phyloP scores from a whole-genome alignment of 2,113 vertebrate genomes.

The Lota lota region DNA sequence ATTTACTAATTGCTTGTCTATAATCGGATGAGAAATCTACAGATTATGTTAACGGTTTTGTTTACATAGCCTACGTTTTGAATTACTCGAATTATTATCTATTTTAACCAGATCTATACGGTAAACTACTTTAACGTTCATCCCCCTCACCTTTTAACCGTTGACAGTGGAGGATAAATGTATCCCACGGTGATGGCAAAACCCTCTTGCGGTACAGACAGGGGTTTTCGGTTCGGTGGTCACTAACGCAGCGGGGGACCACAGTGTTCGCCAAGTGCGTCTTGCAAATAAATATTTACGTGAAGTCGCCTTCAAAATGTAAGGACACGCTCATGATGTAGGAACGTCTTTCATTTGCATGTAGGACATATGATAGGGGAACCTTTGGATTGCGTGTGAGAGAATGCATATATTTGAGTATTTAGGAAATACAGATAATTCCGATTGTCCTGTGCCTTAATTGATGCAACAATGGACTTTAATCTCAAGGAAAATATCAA shows the following conservation, averaged over 20 bases:
- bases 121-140: too few relatives aligned
- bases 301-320: conserved; percentile 15
- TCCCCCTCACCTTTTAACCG: conserved; percentile 31
- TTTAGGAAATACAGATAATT: too few relatives aligned
- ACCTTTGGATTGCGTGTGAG: neutral
- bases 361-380: neutral
- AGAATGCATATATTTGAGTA: neutral
- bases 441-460: too few relatives aligned
- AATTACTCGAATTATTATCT: too few relatives aligned
- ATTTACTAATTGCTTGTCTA: too few relatives aligned
- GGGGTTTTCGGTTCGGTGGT: conserved; percentile 28
- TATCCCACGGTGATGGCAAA: conserved; percentile 29
- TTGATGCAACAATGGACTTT: too few relatives aligned
- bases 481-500: too few relatives aligned
- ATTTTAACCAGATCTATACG: too few relatives aligned
- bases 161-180: conserved; percentile 48
- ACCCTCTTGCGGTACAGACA: conserved; percentile 15
- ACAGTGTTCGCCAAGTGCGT: conserved; percentile 25
- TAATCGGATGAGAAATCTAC: too few relatives aligned
- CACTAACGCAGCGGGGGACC: conserved; percentile 23
- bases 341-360: conserved; percentile 2
- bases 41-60: too few relatives aligned
- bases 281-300: conserved; percentile 28
- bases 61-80: too few relatives aligned
- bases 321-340: conserved; percentile 20